Percentiles rank a stretch among this genome's conserved stretches.
Conservation (phyloP, 2,888 invertebrate genomes). For the Oegoconia quadripuncta region DNA sequence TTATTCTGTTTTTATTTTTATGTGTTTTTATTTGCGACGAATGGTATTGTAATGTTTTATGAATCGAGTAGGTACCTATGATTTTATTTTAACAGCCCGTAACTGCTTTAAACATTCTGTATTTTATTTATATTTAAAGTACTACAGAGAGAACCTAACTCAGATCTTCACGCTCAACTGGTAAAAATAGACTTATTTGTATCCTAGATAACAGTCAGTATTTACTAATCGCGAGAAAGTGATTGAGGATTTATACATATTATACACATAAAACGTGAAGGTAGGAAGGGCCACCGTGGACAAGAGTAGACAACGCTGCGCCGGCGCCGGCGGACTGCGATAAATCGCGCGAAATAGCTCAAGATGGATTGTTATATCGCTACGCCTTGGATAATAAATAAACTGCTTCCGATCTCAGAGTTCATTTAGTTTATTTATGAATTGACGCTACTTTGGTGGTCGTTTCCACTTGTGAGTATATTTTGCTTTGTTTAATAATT, state of each 20-base stretch:
- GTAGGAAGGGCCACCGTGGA: conserved; percentile 1
- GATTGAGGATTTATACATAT: no score
- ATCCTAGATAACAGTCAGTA: no score
- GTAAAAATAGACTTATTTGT: no score
- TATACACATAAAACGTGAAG: neutral
- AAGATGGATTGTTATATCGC: conserved; percentile 38
- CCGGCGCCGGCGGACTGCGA: conserved; percentile 19
- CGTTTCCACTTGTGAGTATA: conserved; percentile 18
- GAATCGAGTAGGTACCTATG: conserved; percentile 2
- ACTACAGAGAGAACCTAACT: no score
- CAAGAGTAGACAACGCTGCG: conserved; percentile 11
- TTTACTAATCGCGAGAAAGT: no score
- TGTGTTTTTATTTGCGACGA: conserved; percentile 30
- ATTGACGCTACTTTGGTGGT: conserved; percentile 29
- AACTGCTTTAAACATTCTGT: no score
- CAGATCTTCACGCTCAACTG: no score
- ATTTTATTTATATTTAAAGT: no score
- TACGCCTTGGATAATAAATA: conserved; percentile 34
- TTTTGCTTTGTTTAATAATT: no score
- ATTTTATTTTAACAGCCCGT: neutral
- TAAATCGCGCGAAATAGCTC: conserved; percentile 29
- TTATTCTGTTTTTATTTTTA: conserved; percentile 50
- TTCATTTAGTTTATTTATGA: conserved; percentile 35
- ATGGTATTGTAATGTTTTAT: conserved; percentile 29
- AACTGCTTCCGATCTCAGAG: conserved; percentile 30